Percentiles rank a stretch among this genome's conserved stretches.
Evolutionary conservation across 2,797 vertebrate species (phyloP).

Genomic region (Hemitrygon akajei): DNA sequence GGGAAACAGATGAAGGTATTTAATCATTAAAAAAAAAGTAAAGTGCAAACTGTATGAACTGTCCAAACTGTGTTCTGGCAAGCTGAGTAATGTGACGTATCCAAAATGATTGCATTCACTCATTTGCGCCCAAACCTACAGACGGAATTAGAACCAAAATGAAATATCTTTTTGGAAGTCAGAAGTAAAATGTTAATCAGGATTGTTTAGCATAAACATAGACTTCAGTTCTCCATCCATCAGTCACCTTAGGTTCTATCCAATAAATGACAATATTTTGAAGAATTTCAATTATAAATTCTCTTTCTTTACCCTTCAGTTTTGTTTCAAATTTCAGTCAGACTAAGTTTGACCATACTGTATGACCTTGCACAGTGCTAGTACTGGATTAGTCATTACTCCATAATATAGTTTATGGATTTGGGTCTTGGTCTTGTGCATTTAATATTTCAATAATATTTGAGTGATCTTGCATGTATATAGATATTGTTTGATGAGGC

Average conservation of each 20-base stretch:
- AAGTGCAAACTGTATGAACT: background rate
- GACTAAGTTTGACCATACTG: background rate
- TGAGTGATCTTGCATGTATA: too few species aligned
- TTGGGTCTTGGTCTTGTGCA: background rate
- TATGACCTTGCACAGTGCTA: background rate
- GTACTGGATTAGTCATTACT: background rate
- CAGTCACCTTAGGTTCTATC: background rate
- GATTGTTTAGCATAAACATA: background rate
- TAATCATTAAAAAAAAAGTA: background rate
- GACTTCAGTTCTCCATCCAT: background rate
- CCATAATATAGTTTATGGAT: background rate
- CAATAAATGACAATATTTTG: background rate
- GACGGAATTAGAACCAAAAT: background rate
- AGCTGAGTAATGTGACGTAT: background rate
- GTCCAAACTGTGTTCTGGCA: background rate
- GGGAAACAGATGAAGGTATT: background rate
- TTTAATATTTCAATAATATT: too few species aligned
- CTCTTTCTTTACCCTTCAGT: background rate
- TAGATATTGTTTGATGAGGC: too few species aligned
- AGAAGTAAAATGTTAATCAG: background rate
- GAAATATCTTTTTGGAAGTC: background rate
- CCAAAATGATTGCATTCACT: conserved; percentile 6
- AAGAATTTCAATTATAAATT: background rate
- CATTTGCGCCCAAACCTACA: too few species aligned
- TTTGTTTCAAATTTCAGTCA: background rate